A percentile compares a stretch with the other conserved stretches of the same genome.
These are phyloP conservation scores for Leptopilina myrica DNA, from an alignment of 2,888 invertebrate species.

Conservation along the genomic window DNA sequence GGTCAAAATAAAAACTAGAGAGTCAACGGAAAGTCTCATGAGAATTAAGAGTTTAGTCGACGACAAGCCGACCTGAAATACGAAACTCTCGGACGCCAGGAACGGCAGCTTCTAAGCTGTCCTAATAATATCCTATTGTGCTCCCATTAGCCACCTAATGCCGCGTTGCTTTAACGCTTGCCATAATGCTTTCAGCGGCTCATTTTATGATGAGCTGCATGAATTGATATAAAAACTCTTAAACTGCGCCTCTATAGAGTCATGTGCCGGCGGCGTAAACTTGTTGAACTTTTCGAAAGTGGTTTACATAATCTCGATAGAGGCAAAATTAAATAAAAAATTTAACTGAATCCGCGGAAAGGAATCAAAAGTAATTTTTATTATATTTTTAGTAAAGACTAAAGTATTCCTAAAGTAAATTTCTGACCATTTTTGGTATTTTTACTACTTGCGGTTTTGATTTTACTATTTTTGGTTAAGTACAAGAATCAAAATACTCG, in stretches of 20 bases:
- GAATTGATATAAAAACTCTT: slow-evolving; percentile 39
- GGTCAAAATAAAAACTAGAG: slow-evolving; percentile 11
- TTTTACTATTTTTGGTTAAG: too few species aligned
- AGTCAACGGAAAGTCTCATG: slow-evolving; percentile 31
- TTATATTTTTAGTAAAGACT: too few species aligned
- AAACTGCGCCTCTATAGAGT: neutral
- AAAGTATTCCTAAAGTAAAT: too few species aligned
- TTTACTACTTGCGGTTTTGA: too few species aligned
- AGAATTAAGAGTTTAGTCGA: slow-evolving; percentile 65
- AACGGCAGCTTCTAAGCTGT: slow-evolving; percentile 63
- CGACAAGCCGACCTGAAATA: slow-evolving; percentile 67
- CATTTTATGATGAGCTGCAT: slow-evolving; percentile 45
- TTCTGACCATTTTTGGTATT: too few species aligned
- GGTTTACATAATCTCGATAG: too few species aligned
- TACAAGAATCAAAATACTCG: too few species aligned
- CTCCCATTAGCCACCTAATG: slow-evolving; percentile 72
- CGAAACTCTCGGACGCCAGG: slow-evolving; percentile 74
- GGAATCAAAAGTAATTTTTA: too few species aligned
- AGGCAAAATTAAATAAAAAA: too few species aligned
- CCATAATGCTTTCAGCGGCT: slow-evolving; percentile 46
- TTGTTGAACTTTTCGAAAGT: slow-evolving; percentile 3
- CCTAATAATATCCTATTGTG: slow-evolving; percentile 75
- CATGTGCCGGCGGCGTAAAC: slow-evolving; percentile 42
- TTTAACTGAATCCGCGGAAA: too few species aligned
- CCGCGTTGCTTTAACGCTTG: slow-evolving; percentile 53